Conservation (phyloP, 2,888 invertebrate genomes). For the Colletes collaris region DNA sequence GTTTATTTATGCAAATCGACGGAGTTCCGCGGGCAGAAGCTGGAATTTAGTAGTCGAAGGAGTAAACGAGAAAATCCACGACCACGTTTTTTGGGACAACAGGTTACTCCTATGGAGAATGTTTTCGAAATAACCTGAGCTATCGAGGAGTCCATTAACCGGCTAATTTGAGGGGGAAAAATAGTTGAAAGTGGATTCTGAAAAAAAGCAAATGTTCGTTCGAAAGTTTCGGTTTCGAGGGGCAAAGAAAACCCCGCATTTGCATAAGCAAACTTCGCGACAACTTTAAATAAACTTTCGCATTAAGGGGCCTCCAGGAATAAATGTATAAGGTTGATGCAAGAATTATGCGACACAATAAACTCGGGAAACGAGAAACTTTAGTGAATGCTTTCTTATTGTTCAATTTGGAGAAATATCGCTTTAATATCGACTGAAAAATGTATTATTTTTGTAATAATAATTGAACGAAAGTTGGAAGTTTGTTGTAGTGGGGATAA, state of each 20-base stretch:
- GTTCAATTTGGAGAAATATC: background rate
- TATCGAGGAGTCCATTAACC: too few relatives aligned
- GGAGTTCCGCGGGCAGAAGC: background rate
- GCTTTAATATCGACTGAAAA: too few relatives aligned
- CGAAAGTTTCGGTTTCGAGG: background rate
- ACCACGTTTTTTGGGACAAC: too few relatives aligned
- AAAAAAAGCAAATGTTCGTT: conserved; percentile 16
- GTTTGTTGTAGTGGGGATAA: too few relatives aligned
- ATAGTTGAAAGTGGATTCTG: too few relatives aligned
- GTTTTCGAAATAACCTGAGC: too few relatives aligned
- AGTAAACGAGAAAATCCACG: background rate
- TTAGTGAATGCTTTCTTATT: background rate
- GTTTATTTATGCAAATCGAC: conserved; percentile 53
- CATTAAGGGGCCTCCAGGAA: conserved; percentile 19
- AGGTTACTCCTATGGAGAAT: too few relatives aligned
- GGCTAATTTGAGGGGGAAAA: too few relatives aligned
- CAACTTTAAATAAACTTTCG: conserved; percentile 30
- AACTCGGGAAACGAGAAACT: conserved; percentile 3
- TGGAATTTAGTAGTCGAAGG: background rate
- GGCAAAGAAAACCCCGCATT: conserved; percentile 21
- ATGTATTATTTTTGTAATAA: too few relatives aligned
- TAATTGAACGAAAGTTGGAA: too few relatives aligned
- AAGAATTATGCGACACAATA: conserved; percentile 29
- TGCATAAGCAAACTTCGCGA: conserved; percentile 30
- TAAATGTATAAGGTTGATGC: conserved; percentile 30